These are phyloP conservation scores for Nesidiocoris tenuis DNA, from an alignment of 2,888 invertebrate genomes.

Conservation along the genomic window DNA sequence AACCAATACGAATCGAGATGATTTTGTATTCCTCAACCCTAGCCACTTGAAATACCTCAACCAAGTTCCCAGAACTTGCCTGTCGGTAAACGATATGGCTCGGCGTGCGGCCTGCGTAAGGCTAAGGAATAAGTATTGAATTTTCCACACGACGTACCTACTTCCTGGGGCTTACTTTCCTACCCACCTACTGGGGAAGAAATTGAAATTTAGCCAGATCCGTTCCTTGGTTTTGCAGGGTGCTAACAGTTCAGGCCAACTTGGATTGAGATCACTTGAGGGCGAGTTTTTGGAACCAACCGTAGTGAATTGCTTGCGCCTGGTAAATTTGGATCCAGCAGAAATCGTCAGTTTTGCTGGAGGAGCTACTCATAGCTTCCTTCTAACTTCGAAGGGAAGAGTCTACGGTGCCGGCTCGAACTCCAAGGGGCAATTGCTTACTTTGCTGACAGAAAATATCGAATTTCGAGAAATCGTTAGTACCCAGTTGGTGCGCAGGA, in stretches of 20 bases:
- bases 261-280: slow-evolving; percentile 66
- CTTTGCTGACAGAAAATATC: slow-evolving; percentile 56
- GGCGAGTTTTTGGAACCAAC: slow-evolving; percentile 65
- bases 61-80: no score
- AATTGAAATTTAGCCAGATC: no score
- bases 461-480: slow-evolving; percentile 51
- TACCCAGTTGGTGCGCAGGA: slow-evolving; percentile 55
- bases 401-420: slow-evolving; percentile 79
- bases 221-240: slow-evolving; percentile 64
- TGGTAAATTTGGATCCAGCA: slow-evolving; percentile 52
- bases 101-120: no score
- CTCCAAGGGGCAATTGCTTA: slow-evolving; percentile 65
- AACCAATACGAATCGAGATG: no score
- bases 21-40: no score
- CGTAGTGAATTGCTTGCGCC: slow-evolving; percentile 55
- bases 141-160: no score
- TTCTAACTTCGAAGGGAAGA: slow-evolving; percentile 66
- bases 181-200: no score
- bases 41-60: no score
- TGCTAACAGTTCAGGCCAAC: slow-evolving; percentile 80
- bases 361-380: slow-evolving; percentile 75
- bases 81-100: no score
- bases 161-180: no score
- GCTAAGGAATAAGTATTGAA: no score
- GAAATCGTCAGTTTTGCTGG: slow-evolving; percentile 67